Conservation (phyloP, 1,140 invertebrate species). For the Drosophila neocordata region DNA sequence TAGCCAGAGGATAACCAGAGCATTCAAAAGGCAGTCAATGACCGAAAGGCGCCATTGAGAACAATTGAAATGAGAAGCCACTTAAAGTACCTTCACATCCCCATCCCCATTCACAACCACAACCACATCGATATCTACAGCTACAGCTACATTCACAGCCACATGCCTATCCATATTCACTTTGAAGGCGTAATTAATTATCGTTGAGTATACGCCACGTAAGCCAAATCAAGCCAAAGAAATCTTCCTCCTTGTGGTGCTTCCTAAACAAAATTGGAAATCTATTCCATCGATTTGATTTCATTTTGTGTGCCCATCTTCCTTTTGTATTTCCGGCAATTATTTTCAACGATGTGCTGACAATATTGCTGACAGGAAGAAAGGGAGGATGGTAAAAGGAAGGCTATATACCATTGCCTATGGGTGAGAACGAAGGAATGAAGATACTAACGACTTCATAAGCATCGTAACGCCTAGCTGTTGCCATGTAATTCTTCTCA, state of each 20-base stretch:
- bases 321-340: slow-evolving; percentile 79
- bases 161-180: no score
- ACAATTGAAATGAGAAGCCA: slow-evolving; percentile 72
- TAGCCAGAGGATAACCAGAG: slow-evolving; percentile 20
- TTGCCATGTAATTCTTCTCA: slow-evolving; percentile 37
- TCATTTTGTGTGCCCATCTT: slow-evolving; percentile 56
- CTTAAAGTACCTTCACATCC: slow-evolving; percentile 43
- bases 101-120: not conserved
- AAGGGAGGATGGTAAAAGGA: no score
- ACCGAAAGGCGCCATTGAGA: slow-evolving; percentile 46
- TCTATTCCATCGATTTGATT: slow-evolving; percentile 66
- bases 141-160: not conserved
- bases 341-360: slow-evolving; percentile 74
- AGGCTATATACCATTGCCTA: no score
- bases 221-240: slow-evolving; percentile 45
- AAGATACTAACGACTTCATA: slow-evolving; percentile 68
- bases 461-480: slow-evolving; percentile 38
- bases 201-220: slow-evolving; percentile 66
- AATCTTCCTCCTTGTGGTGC: slow-evolving; percentile 54
- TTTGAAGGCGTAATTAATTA: slow-evolving; percentile 70
- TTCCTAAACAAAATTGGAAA: slow-evolving; percentile 71
- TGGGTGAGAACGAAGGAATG: no score
- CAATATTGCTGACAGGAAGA: slow-evolving; percentile 54
- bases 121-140: no score
- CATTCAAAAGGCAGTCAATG: slow-evolving; percentile 51